Conservation (phyloP, 2,888 invertebrate genomes). For the Sinopyrophorus schimmeli region DNA sequence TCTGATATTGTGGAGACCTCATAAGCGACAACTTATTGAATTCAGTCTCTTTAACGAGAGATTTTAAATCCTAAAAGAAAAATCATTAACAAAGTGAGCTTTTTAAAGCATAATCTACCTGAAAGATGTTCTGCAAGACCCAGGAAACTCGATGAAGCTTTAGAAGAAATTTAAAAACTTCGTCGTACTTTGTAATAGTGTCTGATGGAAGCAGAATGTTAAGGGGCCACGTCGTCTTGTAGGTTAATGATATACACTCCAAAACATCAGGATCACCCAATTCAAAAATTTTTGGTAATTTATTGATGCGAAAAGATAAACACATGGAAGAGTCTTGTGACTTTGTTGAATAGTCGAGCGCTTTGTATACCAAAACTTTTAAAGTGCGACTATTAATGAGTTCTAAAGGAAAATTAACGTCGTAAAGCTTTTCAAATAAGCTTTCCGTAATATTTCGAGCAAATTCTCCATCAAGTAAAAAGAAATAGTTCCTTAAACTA, state of each 20-base stretch:
- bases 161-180: constrained; percentile 75
- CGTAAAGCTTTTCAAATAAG: constrained; percentile 68
- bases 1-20: constrained; percentile 69
- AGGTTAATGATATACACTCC: constrained; percentile 69
- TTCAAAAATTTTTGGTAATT: constrained; percentile 65
- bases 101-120: constrained; percentile 56
- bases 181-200: constrained; percentile 69
- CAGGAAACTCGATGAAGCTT: constrained; percentile 77
- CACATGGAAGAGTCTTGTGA: constrained; percentile 64
- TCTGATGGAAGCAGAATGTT: constrained; percentile 76
- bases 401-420: constrained; percentile 67
- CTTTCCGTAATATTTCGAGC: constrained; percentile 71
- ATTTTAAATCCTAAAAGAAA: constrained; percentile 62
- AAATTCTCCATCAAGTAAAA: constrained; percentile 80
- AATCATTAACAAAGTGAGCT: neutral
- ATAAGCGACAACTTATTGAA: constrained; percentile 54
- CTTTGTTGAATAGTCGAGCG: constrained; percentile 68
- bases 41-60: constrained; percentile 51
- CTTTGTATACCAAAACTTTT: constrained; percentile 70
- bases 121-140: constrained; percentile 72
- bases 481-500: constrained; percentile 76
- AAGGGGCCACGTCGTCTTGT: constrained; percentile 75
- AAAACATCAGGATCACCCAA: constrained; percentile 69
- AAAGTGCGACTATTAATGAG: constrained; percentile 71
- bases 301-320: constrained; percentile 66